A percentile compares a stretch with the other conserved stretches of the same genome.
phyloP scores from a whole-genome alignment of 2,888 invertebrate genomes.

The Neoaliturus tenellus region DNA sequence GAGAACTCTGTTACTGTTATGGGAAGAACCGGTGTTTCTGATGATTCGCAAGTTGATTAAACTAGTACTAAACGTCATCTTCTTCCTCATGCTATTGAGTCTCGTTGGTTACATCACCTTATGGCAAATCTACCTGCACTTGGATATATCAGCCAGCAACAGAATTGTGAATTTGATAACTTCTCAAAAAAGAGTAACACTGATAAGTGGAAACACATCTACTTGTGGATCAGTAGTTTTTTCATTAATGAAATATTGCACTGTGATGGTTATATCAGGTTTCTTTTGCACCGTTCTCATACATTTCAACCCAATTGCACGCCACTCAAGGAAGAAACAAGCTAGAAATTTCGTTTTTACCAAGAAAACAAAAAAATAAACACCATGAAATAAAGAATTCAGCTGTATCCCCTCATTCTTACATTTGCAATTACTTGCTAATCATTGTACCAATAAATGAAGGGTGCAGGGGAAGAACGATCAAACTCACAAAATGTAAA shows the following conservation, averaged over 20 bases:
- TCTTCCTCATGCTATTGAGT: background rate
- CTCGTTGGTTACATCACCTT: background rate
- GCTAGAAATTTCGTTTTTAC: no score
- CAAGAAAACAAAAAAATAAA: no score
- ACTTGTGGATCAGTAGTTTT: background rate
- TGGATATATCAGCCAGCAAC: background rate
- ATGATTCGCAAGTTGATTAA: background rate
- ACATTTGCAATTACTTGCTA: no score
- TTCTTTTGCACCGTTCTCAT: background rate
- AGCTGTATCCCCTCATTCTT: no score
- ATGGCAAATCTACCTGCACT: background rate
- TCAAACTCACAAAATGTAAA: no score
- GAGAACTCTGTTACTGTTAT: background rate
- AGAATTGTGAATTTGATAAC: background rate
- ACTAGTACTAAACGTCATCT: background rate
- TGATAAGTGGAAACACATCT: background rate
- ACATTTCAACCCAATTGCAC: background rate
- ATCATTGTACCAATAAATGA: no score
- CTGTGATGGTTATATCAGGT: background rate
- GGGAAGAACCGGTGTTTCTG: background rate
- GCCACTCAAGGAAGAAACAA: background rate
- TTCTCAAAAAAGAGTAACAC: background rate
- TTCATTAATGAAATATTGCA: background rate
- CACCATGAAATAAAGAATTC: no score
- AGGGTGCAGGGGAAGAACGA: no score